These are phyloP conservation scores for Melierax canorus DNA, from an alignment of 2,113 vertebrate genomes.

Conservation along the genomic window DNA sequence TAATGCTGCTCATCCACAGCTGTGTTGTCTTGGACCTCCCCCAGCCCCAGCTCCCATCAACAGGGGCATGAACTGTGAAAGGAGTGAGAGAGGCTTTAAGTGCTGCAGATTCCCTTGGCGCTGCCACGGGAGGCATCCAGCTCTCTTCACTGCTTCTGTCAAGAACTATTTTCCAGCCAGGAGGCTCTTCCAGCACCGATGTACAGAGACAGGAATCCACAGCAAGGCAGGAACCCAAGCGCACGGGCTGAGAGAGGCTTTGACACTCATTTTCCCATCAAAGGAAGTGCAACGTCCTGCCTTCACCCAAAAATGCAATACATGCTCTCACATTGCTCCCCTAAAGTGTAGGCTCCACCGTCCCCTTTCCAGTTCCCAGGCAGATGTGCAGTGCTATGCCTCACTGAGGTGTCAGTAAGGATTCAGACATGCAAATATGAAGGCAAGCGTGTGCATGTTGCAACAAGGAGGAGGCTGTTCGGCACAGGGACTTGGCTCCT, in stretches of 20 bases:
- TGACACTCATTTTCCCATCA: background rate
- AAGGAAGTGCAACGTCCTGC: background rate
- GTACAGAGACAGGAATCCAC: background rate
- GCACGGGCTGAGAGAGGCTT: background rate
- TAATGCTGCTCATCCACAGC: background rate
- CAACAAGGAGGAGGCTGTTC: background rate
- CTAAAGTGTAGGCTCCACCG: fast-evolving
- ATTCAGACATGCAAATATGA: constrained; percentile 12
- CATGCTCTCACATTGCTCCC: background rate
- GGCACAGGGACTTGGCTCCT: background rate
- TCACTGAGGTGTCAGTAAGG: background rate
- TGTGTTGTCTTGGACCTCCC: background rate
- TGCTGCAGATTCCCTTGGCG: background rate
- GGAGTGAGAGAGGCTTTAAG: background rate
- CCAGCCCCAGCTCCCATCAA: background rate
- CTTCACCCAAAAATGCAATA: background rate
- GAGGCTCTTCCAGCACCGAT: background rate
- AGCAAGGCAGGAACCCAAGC: background rate
- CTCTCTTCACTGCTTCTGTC: background rate
- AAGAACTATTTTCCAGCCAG: background rate
- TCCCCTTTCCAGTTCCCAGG: background rate
- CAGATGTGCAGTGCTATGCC: fast-evolving
- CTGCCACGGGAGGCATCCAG: background rate
- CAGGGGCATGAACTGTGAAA: background rate
- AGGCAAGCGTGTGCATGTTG: background rate